Evolutionary conservation across 2,797 vertebrate genomes (phyloP).

Genomic region (Hyperoplus immaculatus): DNA sequence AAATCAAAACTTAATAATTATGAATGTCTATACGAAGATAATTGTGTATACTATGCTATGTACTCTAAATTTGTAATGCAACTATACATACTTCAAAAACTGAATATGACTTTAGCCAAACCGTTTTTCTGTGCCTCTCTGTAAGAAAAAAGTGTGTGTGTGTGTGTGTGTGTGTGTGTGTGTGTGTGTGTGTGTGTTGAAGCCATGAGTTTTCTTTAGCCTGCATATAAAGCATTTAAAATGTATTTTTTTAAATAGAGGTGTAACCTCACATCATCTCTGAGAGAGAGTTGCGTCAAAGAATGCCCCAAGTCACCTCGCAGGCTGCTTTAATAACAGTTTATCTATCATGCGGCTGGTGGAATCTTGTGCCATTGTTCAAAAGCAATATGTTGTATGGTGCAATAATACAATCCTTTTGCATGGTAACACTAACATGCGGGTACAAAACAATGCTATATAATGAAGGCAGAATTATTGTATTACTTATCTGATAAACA

Average conservation of each 20-base stretch:
- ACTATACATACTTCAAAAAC: not conserved
- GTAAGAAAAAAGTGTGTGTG: too few species aligned
- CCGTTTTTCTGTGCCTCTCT: not conserved
- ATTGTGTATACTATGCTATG: not conserved
- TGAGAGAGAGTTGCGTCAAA: slow-evolving; percentile 58
- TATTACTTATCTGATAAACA: not conserved
- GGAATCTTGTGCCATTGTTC: not conserved
- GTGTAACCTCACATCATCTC: slow-evolving; percentile 53
- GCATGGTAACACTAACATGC: not conserved
- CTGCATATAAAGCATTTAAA: slow-evolving; percentile 65
- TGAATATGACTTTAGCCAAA: not conserved
- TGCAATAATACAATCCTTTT: not conserved
- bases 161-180: not conserved
- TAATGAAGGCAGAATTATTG: not conserved
- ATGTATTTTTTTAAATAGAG: slow-evolving; percentile 70
- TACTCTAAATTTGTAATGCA: not conserved
- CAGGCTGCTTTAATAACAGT: slow-evolving; percentile 37
- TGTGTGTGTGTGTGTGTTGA: slow-evolving; percentile 9
- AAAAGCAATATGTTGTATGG: not conserved
- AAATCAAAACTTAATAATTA: not conserved
- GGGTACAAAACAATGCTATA: not conserved
- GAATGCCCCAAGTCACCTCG: slow-evolving; percentile 52
- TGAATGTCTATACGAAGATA: not conserved
- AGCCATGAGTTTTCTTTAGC: slow-evolving; percentile 41
- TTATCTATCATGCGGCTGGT: not conserved